phyloP scores from a whole-genome alignment of 2,113 vertebrate genomes.

The Notothenia rossii region DNA sequence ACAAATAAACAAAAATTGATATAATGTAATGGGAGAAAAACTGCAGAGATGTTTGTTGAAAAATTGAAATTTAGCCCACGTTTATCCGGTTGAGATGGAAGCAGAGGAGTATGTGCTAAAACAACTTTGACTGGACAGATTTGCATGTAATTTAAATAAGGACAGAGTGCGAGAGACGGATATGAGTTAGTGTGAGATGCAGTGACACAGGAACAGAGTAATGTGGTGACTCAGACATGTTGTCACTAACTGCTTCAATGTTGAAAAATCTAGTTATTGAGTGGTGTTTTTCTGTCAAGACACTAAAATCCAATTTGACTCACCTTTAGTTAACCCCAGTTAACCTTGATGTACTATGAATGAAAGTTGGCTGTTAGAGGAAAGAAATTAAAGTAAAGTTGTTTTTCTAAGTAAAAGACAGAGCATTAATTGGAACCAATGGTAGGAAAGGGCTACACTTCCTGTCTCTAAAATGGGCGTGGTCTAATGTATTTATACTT shows the following conservation, averaged over 20 bases:
- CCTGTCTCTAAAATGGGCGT: too few species aligned
- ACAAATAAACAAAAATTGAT: constrained; percentile 53
- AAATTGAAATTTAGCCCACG: not conserved
- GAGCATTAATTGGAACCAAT: too few species aligned
- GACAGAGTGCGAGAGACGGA: not conserved
- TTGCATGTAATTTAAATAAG: constrained; percentile 48
- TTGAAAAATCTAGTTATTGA: not conserved
- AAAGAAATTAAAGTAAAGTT: too few species aligned
- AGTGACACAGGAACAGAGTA: not conserved
- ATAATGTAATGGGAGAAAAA: constrained; percentile 24
- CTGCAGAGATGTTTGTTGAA: not conserved
- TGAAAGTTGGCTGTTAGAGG: too few species aligned
- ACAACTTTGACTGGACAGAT: constrained; percentile 21
- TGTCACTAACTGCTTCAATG: not conserved
- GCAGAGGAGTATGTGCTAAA: not conserved
- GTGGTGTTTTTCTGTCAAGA: not conserved
- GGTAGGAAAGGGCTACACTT: too few species aligned
- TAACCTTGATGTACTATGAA: not conserved
- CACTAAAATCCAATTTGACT: not conserved
- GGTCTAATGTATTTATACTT: too few species aligned
- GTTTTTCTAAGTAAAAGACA: too few species aligned
- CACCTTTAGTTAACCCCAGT: not conserved
- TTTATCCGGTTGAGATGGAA: not conserved
- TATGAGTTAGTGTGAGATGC: constrained; percentile 1
- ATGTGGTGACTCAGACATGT: constrained; percentile 15